Base-by-base conservation (phyloP, 1,140 invertebrate species). In the Rhyacophila brunnea region DNA sequence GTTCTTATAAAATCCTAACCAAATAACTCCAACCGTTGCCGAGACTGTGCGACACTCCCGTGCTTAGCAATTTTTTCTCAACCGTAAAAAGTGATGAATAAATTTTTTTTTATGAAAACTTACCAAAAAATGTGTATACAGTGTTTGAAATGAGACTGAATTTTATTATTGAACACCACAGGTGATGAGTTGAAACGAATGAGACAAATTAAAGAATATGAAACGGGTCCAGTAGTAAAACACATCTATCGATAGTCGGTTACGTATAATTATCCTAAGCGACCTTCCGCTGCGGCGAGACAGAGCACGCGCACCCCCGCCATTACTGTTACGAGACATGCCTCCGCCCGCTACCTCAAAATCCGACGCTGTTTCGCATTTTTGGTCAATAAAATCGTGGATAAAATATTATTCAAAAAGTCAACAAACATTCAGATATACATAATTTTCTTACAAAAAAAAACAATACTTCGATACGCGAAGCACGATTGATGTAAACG, bases 241-340 rank as follows among this genome's bases (percentile, higher is more conserved):
- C 58, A 60, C 50, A 47, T 60, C 58, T 60, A 60, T 60, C 43
- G 38, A 53, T 59, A 59, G 48, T 60, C 23, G 23, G 23, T 28
- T 60, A 60, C 44, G 58, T 60, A 53, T 60, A 60, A 60, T 53
- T 60, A 53, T 53, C 49, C 58, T 53, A 53, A 60, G 34, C n/a
- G 43, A 45, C 18, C 43, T 19, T 45, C 17, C 43, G 17, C 43
- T 19, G 18, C 13, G 43, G n/a, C 18, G 38, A 40, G 15, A 6
- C 23, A 9, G 9, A 28, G 23, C 23, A 28, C 23, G 23, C 23
- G 23, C 23, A 9, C 23, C 3, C 23, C 23, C 23, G 23, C 23
- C 23, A 28, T 28, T 5, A 28, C 23, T 28, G 23, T 28, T 28
- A 28, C 23, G 23, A 28, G 23, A 9, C 23, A 28, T 3, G 9